phyloP scores from a whole-genome alignment of 2,113 vertebrate species.

The Sphyrna mokarran region DNA sequence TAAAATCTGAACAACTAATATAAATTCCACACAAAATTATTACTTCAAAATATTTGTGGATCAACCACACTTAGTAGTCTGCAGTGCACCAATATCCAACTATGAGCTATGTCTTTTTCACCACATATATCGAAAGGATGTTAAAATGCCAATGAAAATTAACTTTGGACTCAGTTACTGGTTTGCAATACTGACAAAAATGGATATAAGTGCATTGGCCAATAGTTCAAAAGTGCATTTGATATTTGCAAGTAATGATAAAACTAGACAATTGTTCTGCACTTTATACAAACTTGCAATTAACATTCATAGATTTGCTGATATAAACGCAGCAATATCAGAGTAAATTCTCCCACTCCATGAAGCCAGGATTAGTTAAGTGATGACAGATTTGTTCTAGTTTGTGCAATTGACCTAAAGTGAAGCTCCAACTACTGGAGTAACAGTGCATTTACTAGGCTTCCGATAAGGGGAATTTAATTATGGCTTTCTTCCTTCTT shows the following conservation, averaged over 20 bases:
- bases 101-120: neutral
- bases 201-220: neutral
- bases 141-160: neutral
- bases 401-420: neutral
- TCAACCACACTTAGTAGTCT: slow-evolving; percentile 1
- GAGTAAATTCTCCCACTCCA: neutral
- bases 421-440: neutral
- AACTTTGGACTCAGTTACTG: neutral
- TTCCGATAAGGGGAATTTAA: neutral
- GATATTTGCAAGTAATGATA: neutral
- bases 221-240: neutral
- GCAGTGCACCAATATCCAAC: slow-evolving; percentile 13
- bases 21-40: neutral
- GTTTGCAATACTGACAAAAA: neutral
- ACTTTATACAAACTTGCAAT: neutral
- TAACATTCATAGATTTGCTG: neutral
- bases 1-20: neutral
- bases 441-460: neutral
- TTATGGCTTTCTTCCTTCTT: neutral
- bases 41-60: neutral
- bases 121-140: neutral
- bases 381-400: neutral
- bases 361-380: neutral
- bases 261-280: neutral
- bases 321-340: neutral